Evolutionary conservation across 2,888 invertebrate genomes (phyloP), one percentile per base, ranked within the genome.

Genomic region (Rhingia rostrata): DNA sequence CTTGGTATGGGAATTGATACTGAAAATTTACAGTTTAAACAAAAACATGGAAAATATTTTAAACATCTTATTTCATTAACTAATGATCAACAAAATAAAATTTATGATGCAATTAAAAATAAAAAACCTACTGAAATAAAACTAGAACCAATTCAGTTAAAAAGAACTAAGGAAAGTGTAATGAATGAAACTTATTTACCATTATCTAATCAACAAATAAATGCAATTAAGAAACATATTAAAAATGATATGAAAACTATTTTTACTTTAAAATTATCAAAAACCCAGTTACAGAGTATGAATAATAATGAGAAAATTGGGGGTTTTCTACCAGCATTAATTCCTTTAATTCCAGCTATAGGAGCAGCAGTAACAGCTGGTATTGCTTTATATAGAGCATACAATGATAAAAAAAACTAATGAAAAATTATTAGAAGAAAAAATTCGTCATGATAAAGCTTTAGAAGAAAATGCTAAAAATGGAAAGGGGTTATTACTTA

Each of bases 201-300:
- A 54, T 60, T 60, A 60, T 60, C 58, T 61, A 9, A 61, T 37
- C 14, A 47, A 54, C 45, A 69, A 69, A 69, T 69, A 37, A 56
- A 22, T 58, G 47, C 35, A 58, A 58, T 47, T 37, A 58, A 58
- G 30, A 58, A 69, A 58, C 47, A 49, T 58, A 69, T 58, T 69
- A 58, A 58, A 47, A 49, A 63, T 14, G 43, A 69, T 47, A 58
- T 58, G 58, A 69, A 47, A 58, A 69, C 47, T 58, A 37, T 69
- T 49, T 69, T 69, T 47, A 49, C 32, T 69, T 58, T 56, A 45
- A 67, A 61, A 61, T 61, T 45, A 61, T 61, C 60, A 61, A 33
- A 61, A 61, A 61, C 32, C 5, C 47, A 63, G n/a, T 37, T 35
- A 47, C 47, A 49, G 22, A 61, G n/a, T 66, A 66, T 66, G 41